Evolutionary conservation across 2,113 vertebrate species (phyloP).

Genomic region (Junco hyemalis): DNA sequence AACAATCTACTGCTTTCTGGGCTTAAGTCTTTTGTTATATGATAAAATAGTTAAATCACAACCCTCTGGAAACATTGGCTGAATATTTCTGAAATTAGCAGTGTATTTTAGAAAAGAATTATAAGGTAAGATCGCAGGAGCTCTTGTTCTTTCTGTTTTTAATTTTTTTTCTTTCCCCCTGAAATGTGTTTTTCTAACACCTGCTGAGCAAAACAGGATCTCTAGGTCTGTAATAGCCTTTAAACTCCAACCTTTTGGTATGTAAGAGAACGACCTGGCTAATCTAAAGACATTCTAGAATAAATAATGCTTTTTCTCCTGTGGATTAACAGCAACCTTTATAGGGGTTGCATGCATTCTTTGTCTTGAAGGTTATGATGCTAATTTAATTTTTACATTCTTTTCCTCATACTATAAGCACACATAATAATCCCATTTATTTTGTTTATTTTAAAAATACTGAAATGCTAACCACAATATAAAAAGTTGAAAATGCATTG

Average conservation of each 20-base stretch:
- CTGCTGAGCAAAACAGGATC: neutral
- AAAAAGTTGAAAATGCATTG: neutral
- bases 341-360: neutral
- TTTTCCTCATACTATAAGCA: neutral
- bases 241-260: neutral
- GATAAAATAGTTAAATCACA: neutral
- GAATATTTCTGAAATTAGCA: neutral
- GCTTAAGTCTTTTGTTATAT: neutral
- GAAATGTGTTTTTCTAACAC: neutral
- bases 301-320: neutral
- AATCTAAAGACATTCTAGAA: neutral
- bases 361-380: neutral
- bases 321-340: neutral
- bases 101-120: neutral
- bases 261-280: neutral
- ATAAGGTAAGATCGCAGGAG: neutral
- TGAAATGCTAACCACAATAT: neutral
- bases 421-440: neutral
- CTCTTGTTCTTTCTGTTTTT: neutral
- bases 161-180: fast-evolving
- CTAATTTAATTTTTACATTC: slow-evolving; percentile 5
- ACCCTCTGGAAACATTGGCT: neutral
- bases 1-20: neutral
- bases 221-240: neutral
- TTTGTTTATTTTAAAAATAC: neutral